Evolutionary conservation across 2,113 vertebrate species (phyloP).

Genomic region (Gavialis gangeticus): DNA sequence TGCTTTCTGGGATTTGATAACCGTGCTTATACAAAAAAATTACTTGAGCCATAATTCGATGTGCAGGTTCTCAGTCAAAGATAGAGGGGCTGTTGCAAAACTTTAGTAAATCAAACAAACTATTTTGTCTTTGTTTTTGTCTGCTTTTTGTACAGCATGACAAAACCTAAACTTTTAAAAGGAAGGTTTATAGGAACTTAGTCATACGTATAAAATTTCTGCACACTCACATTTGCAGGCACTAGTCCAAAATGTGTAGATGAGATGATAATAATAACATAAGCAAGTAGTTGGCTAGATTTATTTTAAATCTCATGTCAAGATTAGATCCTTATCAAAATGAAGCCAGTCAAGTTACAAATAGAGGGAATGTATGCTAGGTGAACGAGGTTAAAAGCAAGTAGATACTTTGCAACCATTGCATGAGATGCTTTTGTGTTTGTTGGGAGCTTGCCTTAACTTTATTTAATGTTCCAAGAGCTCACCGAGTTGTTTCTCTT

Average conservation of each 20-base stretch:
- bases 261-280: slow-evolving; percentile 15
- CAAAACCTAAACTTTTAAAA: slow-evolving; percentile 34
- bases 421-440: not conserved
- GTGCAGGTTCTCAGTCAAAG: not conserved
- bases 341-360: not conserved
- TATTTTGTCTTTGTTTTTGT: not conserved
- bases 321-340: slow-evolving; percentile 29
- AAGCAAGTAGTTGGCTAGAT: slow-evolving; percentile 5
- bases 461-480: not conserved
- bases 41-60: not conserved
- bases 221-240: slow-evolving; percentile 29
- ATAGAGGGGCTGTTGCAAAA: slow-evolving; percentile 24
- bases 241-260: slow-evolving; percentile 19
- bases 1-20: not conserved
- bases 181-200: slow-evolving; percentile 7
- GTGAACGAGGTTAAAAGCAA: not conserved
- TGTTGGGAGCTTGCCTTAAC: not conserved
- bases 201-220: slow-evolving; percentile 51
- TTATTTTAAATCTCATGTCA: not conserved
- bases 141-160: not conserved
- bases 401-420: not conserved
- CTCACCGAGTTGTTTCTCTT: not conserved
- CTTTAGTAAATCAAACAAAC: not conserved
- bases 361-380: not conserved
- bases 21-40: not conserved